Percentiles rank a stretch among this genome's conserved stretches.
These are phyloP conservation scores for Schizaphis graminum DNA, from an alignment of 2,888 invertebrate species.

Conservation along the genomic window DNA sequence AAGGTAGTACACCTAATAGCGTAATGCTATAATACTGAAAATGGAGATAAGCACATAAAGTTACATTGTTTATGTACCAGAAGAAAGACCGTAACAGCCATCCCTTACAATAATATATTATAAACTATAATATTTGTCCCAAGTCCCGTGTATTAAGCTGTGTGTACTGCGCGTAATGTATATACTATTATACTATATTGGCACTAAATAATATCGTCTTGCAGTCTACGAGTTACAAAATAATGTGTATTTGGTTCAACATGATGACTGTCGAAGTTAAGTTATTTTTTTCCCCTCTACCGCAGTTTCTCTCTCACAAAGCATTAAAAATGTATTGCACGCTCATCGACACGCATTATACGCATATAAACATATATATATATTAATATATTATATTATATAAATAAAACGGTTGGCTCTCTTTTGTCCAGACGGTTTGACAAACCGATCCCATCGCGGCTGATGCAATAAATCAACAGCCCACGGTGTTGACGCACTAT, in stretches of 20 bases:
- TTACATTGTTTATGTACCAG: neutral
- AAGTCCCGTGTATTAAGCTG: neutral
- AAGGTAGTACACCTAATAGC: neutral
- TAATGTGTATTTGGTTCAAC: neutral
- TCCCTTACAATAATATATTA: neutral
- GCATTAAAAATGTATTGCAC: neutral
- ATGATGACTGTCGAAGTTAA: neutral
- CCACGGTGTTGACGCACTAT: neutral
- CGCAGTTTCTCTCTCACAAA: neutral
- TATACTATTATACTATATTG: neutral
- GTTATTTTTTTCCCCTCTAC: neutral
- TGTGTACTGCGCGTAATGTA: neutral
- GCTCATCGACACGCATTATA: neutral
- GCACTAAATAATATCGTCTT: neutral
- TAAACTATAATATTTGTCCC: neutral
- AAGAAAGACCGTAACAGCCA: neutral
- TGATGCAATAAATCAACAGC: slow-evolving; percentile 31
- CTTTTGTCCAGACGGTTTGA: slow-evolving; percentile 9
- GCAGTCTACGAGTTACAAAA: neutral
- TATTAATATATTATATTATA: neutral
- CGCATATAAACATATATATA: neutral
- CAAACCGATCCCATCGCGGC: neutral
- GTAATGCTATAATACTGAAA: neutral
- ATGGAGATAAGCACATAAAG: neutral
- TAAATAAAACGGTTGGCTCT: neutral